Base-by-base conservation (phyloP, 2,797 vertebrate genomes). In the Micrastur ruficollis region DNA sequence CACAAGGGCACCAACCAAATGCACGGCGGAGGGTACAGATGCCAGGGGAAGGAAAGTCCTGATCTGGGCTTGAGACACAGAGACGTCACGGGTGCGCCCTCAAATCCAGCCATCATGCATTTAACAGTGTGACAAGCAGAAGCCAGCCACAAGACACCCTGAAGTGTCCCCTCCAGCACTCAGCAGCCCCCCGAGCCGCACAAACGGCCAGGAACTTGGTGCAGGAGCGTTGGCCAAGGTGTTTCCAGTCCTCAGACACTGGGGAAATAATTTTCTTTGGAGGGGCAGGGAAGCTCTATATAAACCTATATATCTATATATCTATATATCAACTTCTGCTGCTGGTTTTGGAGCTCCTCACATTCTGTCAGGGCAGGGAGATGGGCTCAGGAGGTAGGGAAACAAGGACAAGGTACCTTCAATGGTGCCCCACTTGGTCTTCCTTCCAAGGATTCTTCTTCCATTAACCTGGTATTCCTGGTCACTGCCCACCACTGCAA, bases 341-440 rank as follows among this genome's bases (percentile, higher is more conserved):
- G 52, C 81, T 84, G 31, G 11, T 11, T 80, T 76, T 53, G 68
- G 58, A 44, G 5, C 52, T 83, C 21, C 11, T 1, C 36, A 17
- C 7, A 14, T 66, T 56, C 61, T 83, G 44, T 20, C 70, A 70
- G 59, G 55, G 42, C 32, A 93, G 70, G 66, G 55, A 81, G 32
- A 13, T 6, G 29, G 66, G 47, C 25, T 85, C 19, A 15, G 12
- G 27, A 40, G 70, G 19, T 6, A 76, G 59, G 31, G n/a, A 89
- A 79, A 34, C 47, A 74, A 58, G n/a, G 29, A 66, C 38, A 38
- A 89, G 71, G 58, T 98, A 99, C 99, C 99, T 99, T 99, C 99
- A 65, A 99, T 99, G 93, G 99, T 99, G 95, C 99, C 99, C 99
- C 99, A 99, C 91, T 99, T 99, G 94, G 99, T 99, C 97, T 99